Conservation (phyloP, 64 coral and sea anemone genomes). For the Stichodactyla mertensii region DNA sequence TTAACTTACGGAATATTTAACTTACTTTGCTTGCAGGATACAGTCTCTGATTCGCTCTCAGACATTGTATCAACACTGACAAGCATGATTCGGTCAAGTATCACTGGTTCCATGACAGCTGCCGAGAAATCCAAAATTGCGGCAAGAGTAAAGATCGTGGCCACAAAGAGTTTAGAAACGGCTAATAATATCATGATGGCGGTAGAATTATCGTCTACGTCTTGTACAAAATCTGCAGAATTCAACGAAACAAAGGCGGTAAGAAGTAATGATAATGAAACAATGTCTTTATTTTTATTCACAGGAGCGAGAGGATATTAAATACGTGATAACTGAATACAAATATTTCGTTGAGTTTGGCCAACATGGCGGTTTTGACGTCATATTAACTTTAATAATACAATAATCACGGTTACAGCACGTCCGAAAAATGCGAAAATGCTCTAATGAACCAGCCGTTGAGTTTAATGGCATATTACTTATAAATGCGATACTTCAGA, state of each 20-base stretch:
- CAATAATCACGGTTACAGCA: no score
- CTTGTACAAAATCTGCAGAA: background rate
- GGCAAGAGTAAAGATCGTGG: background rate
- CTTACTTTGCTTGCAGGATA: background rate
- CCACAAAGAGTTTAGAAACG: background rate
- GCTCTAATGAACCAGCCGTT: no score
- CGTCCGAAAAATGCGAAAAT: no score
- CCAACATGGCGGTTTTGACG: no score
- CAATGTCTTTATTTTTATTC: no score
- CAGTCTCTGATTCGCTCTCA: background rate
- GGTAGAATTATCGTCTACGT: background rate
- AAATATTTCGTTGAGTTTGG: no score
- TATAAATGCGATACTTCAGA: no score
- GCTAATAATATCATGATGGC: slow-evolving; percentile 8
- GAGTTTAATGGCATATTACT: no score
- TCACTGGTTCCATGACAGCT: background rate
- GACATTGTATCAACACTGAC: background rate
- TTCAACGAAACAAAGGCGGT: background rate
- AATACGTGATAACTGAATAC: no score
- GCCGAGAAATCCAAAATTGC: background rate
- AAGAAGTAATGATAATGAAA: background rate
- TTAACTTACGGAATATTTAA: no score
- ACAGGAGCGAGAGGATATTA: no score
- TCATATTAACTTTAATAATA: no score
- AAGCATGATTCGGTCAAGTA: background rate